These are phyloP conservation scores for Pachypanchax playfairii DNA, from an alignment of 2,113 vertebrate genomes.

Conservation along the genomic window DNA sequence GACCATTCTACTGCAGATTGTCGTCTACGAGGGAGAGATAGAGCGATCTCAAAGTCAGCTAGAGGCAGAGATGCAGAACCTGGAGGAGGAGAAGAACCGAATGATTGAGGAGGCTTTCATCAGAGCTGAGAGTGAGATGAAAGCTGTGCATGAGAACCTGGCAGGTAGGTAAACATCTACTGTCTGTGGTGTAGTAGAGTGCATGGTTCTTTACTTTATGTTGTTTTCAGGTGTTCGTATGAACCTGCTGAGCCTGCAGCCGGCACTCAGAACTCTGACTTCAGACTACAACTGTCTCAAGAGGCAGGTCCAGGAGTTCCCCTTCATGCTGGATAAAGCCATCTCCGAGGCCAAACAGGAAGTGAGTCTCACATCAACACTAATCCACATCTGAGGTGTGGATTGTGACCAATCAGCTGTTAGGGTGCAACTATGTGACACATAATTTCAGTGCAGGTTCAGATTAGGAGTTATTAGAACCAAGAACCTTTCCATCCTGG, in stretches of 20 bases:
- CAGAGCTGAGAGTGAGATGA: conserved; percentile 94
- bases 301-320: conserved; percentile 92
- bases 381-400: neutral
- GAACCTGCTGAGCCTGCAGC: conserved; percentile 93
- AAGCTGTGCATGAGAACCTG: conserved; percentile 93
- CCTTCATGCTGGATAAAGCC: conserved; percentile 89
- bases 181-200: neutral
- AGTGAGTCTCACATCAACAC: conserved; percentile 75
- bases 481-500: too few relatives aligned
- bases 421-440: too few relatives aligned
- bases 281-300: conserved; percentile 94
- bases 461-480: too few relatives aligned
- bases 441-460: too few relatives aligned
- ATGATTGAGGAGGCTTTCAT: conserved; percentile 93
- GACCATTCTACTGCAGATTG: conserved; percentile 75
- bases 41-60: conserved; percentile 88
- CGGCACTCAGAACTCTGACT: conserved; percentile 91
- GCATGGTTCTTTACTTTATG: neutral
- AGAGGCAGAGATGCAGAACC: conserved; percentile 89
- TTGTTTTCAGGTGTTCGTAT: conserved; percentile 85
- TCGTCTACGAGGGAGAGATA: conserved; percentile 89
- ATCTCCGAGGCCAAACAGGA: conserved; percentile 86
- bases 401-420: too few relatives aligned
- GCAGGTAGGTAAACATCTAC: conserved; percentile 81
- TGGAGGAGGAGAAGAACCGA: conserved; percentile 94